Evolutionary conservation across 2,888 invertebrate genomes (phyloP).

Genomic region (Eurois occulta): DNA sequence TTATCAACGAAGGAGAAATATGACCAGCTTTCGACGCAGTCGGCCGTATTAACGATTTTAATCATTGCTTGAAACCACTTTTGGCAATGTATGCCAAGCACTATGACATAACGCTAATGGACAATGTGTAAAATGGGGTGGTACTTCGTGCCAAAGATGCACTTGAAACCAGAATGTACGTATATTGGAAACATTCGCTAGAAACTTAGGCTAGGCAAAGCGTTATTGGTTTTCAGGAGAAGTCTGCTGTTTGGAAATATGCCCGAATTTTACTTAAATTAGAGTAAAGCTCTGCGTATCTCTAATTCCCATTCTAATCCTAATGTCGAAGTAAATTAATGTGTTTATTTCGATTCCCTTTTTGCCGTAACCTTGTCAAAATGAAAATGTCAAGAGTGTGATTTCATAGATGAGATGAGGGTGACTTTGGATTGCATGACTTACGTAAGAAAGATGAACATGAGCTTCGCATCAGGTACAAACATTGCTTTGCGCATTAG

Average conservation of each 20-base stretch:
- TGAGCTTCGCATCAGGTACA: background rate
- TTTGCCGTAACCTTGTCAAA: background rate
- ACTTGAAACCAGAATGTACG: conserved; percentile 27
- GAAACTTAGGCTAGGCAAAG: conserved; percentile 2
- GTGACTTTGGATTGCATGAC: background rate
- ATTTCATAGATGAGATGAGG: background rate
- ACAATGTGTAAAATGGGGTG: conserved; percentile 7
- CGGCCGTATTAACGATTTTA: background rate
- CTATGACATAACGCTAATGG: conserved; percentile 9
- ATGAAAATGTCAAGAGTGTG: background rate
- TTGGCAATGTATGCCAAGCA: conserved; percentile 14
- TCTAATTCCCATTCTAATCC: background rate
- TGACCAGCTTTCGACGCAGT: background rate
- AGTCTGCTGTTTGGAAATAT: conserved; percentile 14
- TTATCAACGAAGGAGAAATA: background rate
- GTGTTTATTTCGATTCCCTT: background rate
- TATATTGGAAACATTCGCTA: conserved; percentile 15
- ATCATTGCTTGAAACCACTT: conserved; percentile 15
- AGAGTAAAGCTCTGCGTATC: background rate
- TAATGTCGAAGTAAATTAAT: background rate
- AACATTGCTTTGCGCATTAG: background rate
- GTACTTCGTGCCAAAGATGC: conserved; percentile 38
- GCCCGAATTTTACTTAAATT: conserved; percentile 5
- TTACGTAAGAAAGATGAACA: background rate
- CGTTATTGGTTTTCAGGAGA: conserved; percentile 22